Conservation (phyloP, 2,888 invertebrate genomes). For the Beris morrisii region DNA sequence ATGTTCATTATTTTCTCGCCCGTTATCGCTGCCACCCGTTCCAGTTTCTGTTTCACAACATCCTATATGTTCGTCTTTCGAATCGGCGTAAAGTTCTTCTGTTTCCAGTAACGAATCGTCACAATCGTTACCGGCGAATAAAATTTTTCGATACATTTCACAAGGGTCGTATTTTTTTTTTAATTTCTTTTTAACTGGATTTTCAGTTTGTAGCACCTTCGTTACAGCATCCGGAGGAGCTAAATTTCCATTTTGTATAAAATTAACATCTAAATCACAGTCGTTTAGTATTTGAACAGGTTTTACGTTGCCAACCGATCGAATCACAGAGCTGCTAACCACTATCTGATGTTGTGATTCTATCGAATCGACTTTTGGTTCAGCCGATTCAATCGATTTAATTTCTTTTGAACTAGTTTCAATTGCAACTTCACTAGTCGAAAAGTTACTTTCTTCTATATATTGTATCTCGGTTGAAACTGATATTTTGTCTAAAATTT, state of each 20-base stretch:
- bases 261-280: not conserved
- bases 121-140: constrained; percentile 41
- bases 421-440: not conserved
- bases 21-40: not conserved
- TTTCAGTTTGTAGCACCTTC: too few species aligned
- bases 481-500: constrained; percentile 4
- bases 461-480: not conserved
- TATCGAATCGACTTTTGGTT: not conserved
- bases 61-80: constrained; percentile 34
- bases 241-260: not conserved
- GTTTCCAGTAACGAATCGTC: constrained; percentile 32
- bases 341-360: constrained; percentile 34
- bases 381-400: not conserved
- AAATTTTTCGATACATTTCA: constrained; percentile 49
- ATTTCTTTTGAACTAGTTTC: not conserved
- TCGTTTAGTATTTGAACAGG: constrained; percentile 45
- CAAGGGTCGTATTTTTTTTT: constrained; percentile 46
- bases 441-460: too few species aligned
- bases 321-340: constrained; percentile 50
- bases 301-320: constrained; percentile 52
- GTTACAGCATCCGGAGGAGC: too few species aligned
- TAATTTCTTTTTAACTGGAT: constrained; percentile 36
- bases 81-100: constrained; percentile 36
- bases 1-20: constrained; percentile 34
- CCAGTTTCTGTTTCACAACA: constrained; percentile 28